A percentile compares a stretch with the other conserved stretches of the same genome.
These are phyloP conservation scores for Allygus modestus DNA, from an alignment of 2,888 invertebrate genomes.

Conservation along the genomic window DNA sequence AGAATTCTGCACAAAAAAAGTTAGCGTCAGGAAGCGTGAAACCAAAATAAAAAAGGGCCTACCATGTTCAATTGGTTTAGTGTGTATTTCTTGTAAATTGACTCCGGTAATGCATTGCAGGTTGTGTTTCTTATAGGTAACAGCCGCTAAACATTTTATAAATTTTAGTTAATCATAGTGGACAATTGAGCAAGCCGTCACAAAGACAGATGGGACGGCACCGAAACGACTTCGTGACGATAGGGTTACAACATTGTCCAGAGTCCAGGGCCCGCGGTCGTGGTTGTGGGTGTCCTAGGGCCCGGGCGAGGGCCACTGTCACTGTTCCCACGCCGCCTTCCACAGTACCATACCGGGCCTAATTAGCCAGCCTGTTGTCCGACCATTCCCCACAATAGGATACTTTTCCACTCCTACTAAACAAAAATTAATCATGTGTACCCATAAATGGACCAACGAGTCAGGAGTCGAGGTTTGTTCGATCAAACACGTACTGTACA, in stretches of 20 bases:
- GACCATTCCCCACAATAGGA: background rate
- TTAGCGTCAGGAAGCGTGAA: too few relatives aligned
- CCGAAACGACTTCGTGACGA: background rate
- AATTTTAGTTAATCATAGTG: background rate
- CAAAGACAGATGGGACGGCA: background rate
- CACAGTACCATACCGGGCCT: background rate
- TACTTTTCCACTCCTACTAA: background rate
- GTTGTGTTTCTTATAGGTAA: too few relatives aligned
- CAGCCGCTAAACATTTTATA: too few relatives aligned
- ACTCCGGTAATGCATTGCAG: too few relatives aligned
- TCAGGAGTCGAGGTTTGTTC: too few relatives aligned
- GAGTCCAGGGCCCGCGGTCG: too few relatives aligned
- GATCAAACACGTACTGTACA: too few relatives aligned
- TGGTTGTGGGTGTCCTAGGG: background rate
- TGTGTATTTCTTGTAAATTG: too few relatives aligned
- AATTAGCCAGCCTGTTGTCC: constrained; percentile 18
- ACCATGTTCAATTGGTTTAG: too few relatives aligned
- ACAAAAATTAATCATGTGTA: background rate
- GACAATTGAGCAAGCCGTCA: background rate
- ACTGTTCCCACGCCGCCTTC: background rate
- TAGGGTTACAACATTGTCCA: background rate
- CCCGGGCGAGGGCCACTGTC: background rate
- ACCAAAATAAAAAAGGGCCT: too few relatives aligned
- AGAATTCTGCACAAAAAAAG: too few relatives aligned
- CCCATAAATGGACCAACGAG: too few relatives aligned